A percentile compares a stretch with the other conserved stretches of the same genome.
Conservation (phyloP, 2,797 vertebrate species). For the Chromobotia macracanthus region DNA sequence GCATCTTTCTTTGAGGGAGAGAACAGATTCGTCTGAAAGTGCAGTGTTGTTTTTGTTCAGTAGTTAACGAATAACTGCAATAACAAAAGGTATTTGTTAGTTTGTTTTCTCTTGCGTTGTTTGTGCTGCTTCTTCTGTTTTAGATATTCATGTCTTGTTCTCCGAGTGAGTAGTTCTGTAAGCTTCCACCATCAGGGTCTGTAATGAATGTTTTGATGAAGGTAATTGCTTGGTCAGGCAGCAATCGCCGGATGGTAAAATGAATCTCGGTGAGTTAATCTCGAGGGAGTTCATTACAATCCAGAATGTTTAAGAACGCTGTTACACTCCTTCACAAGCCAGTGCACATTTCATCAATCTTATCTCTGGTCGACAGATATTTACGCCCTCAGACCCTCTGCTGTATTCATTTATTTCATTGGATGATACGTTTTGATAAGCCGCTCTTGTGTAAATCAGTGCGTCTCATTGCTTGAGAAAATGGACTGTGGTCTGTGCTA, state of each 20-base stretch:
- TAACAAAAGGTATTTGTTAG: background rate
- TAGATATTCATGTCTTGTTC: background rate
- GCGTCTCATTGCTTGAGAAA: constrained; percentile 59
- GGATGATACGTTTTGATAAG: constrained; percentile 47
- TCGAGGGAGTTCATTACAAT: constrained; percentile 48
- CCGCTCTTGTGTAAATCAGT: constrained; percentile 61
- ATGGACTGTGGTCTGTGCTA: constrained; percentile 48
- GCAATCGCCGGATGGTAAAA: constrained; percentile 48
- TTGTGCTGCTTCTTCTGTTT: background rate
- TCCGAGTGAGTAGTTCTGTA: background rate
- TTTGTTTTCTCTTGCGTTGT: background rate
- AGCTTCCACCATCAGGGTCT: constrained; percentile 12
- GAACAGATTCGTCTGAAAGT: background rate
- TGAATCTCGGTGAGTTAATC: constrained; percentile 61
- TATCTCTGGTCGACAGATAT: constrained; percentile 60
- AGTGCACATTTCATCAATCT: constrained; percentile 52
- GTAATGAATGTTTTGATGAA: constrained; percentile 40
- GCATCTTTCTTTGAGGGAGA: background rate
- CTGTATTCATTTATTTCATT: constrained; percentile 49
- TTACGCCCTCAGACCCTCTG: constrained; percentile 6
- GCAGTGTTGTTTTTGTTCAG: background rate
- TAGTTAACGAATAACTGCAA: background rate
- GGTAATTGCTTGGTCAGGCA: constrained; percentile 44
- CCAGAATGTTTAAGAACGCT: constrained; percentile 58
- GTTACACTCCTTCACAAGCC: constrained; percentile 60